Evolutionary conservation across 2,797 vertebrate species (phyloP).

Genomic region (Mormyrus hasselquistii): DNA sequence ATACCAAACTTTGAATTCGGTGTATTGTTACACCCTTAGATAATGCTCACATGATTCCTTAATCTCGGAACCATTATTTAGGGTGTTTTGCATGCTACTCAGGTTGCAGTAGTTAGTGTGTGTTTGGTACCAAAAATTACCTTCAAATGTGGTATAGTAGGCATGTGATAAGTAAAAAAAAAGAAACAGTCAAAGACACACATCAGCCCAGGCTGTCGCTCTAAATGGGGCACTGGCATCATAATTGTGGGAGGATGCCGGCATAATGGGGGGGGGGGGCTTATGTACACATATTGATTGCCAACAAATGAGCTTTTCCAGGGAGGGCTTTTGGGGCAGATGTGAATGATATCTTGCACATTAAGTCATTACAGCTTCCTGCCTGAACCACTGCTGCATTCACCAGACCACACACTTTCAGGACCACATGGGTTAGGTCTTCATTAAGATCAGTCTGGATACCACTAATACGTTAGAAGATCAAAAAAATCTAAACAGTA

Average conservation of each 20-base stretch:
- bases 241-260: not conserved
- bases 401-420: not conserved
- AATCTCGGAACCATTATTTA: not conserved
- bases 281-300: not conserved
- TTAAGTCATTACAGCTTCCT: not conserved
- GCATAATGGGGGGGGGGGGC: not conserved
- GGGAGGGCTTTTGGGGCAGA: not conserved
- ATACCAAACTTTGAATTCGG: not conserved
- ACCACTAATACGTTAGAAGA: not conserved
- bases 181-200: not conserved
- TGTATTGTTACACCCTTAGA: not conserved
- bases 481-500: not conserved
- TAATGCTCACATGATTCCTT: not conserved
- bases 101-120: not conserved
- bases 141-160: not conserved
- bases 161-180: not conserved
- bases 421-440: not conserved
- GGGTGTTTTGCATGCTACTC: not conserved
- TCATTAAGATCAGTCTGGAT: not conserved
- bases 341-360: not conserved
- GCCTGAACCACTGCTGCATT: not conserved
- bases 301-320: not conserved
- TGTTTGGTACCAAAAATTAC: not conserved
- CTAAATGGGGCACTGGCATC: not conserved
- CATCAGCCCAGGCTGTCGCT: not conserved